Conservation (phyloP, 1,140 invertebrate species). For the Drosophila watanabei region DNA sequence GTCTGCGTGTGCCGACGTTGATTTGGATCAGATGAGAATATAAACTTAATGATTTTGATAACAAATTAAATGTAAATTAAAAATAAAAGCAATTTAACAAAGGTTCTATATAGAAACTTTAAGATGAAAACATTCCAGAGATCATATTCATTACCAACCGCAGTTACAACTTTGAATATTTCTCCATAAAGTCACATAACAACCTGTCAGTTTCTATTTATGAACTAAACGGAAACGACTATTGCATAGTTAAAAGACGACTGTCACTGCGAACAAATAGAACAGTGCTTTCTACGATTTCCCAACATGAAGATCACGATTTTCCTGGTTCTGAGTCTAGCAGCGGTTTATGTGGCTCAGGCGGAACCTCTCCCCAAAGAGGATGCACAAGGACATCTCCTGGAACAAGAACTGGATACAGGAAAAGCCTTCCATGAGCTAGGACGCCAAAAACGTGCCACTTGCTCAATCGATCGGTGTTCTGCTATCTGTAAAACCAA, state of each 20-base stretch:
- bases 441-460: constrained; percentile 29
- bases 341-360: background rate
- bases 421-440: background rate
- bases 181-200: background rate
- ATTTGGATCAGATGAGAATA: background rate
- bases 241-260: constrained; percentile 3
- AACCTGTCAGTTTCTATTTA: constrained; percentile 11
- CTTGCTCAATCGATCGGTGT: background rate
- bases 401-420: background rate
- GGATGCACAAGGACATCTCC: background rate
- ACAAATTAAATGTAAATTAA: background rate
- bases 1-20: constrained; percentile 69
- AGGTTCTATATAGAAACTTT: too few relatives aligned
- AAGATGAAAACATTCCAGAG: too few relatives aligned
- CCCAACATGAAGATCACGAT: constrained; percentile 17
- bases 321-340: constrained; percentile 5
- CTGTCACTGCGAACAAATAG: background rate
- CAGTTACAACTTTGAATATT: background rate
- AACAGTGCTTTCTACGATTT: background rate
- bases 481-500: background rate
- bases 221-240: background rate
- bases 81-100: background rate
- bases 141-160: background rate
- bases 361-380: background rate
- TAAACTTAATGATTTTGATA: background rate